These are phyloP conservation scores for Cenopis cana DNA, from an alignment of 2,888 invertebrate species.

Conservation along the genomic window DNA sequence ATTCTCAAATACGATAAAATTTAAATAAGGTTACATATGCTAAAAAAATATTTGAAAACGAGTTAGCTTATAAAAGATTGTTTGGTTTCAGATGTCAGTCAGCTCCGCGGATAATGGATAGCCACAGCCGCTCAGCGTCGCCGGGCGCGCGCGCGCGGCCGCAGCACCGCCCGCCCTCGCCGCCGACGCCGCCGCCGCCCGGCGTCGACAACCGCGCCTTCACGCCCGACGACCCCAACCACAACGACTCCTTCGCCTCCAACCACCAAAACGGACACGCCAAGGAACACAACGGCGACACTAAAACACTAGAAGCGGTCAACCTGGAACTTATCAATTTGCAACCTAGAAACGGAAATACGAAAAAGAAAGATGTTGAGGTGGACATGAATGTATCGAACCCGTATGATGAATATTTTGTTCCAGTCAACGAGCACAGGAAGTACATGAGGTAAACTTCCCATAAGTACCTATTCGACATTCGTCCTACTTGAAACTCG, in stretches of 20 bases:
- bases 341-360: slow-evolving; percentile 85
- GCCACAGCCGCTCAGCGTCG: slow-evolving; percentile 80
- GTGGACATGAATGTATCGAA: slow-evolving; percentile 87
- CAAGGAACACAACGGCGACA: slow-evolving; percentile 75
- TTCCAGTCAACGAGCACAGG: slow-evolving; percentile 93
- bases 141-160: slow-evolving; percentile 82
- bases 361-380: slow-evolving; percentile 88
- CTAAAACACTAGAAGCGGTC: slow-evolving; percentile 87
- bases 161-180: slow-evolving; percentile 77
- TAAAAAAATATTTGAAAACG: slow-evolving; percentile 8
- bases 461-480: background rate
- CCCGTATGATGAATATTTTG: slow-evolving; percentile 93
- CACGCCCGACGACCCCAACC: slow-evolving; percentile 77
- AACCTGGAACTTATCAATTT: slow-evolving; percentile 92
- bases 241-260: slow-evolving; percentile 81
- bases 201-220: slow-evolving; percentile 79
- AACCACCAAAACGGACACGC: slow-evolving; percentile 74
- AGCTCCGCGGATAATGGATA: slow-evolving; percentile 82
- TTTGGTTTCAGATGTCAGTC: slow-evolving; percentile 77
- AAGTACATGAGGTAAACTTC: slow-evolving; percentile 90
- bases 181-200: slow-evolving; percentile 47
- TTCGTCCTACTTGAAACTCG: background rate
- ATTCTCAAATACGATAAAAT: too few species aligned
- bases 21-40: background rate
- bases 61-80: slow-evolving; percentile 37